Percentiles rank a stretch among this genome's conserved stretches.
Conservation (phyloP, 2,888 invertebrate genomes). For the Caenorhabditis japonica region DNA sequence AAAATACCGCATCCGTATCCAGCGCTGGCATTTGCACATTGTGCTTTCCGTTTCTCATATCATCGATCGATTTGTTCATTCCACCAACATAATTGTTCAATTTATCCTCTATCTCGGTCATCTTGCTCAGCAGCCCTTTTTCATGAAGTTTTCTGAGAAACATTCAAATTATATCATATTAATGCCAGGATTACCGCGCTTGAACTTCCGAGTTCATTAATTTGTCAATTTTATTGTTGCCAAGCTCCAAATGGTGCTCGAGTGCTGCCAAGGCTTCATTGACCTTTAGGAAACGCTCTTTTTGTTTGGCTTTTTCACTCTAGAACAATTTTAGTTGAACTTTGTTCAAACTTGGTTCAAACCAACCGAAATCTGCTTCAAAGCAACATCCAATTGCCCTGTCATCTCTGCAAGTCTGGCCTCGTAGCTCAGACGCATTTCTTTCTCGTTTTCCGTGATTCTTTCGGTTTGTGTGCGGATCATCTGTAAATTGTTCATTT, state of each 20-base stretch:
- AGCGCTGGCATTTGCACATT: conserved; percentile 69
- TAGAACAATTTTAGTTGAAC: conserved; percentile 23
- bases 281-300: conserved; percentile 73
- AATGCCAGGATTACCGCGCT: conserved; percentile 30
- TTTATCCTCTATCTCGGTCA: conserved; percentile 71
- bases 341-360: background rate
- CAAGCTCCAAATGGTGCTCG: conserved; percentile 73
- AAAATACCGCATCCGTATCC: conserved; percentile 73
- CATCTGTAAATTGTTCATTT: conserved; percentile 52
- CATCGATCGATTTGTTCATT: conserved; percentile 73
- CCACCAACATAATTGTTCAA: conserved; percentile 67
- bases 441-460: conserved; percentile 64
- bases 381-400: conserved; percentile 64
- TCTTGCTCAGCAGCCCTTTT: conserved; percentile 73
- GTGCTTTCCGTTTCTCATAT: conserved; percentile 69
- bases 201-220: conserved; percentile 63
- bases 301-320: conserved; percentile 71
- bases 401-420: conserved; percentile 51
- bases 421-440: conserved; percentile 61
- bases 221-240: conserved; percentile 75
- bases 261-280: conserved; percentile 75
- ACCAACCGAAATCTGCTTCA: conserved; percentile 52
- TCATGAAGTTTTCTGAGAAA: conserved; percentile 73
- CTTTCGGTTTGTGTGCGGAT: conserved; percentile 65
- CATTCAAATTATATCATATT: background rate